These are phyloP conservation scores for Ciconia boyciana DNA, from an alignment of 2,113 vertebrate genomes.

Conservation along the genomic window DNA sequence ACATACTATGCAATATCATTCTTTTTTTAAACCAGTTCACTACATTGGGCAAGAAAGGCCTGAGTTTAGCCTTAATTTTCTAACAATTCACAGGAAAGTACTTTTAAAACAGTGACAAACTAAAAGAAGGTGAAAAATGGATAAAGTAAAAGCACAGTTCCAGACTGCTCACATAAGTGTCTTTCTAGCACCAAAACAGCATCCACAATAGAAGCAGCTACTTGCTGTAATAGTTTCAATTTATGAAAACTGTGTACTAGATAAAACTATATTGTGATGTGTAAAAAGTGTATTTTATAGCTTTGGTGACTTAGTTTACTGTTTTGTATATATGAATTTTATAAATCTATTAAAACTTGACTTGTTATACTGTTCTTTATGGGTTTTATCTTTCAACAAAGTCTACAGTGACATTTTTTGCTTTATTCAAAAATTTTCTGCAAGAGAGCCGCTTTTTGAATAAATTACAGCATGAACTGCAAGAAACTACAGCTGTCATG, in stretches of 20 bases:
- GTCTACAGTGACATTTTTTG: neutral
- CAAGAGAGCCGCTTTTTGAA: neutral
- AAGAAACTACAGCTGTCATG: neutral
- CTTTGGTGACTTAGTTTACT: constrained; percentile 59
- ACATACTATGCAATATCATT: constrained; percentile 35
- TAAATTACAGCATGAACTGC: neutral
- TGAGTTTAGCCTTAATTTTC: constrained; percentile 42
- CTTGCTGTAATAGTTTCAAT: constrained; percentile 56
- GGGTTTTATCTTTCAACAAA: neutral
- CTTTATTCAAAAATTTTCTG: neutral
- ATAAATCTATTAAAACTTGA: constrained; percentile 72
- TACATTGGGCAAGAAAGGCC: constrained; percentile 19
- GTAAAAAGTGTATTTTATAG: constrained; percentile 68
- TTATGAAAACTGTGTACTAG: constrained; percentile 55
- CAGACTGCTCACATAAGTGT: constrained; percentile 40
- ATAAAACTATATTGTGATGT: constrained; percentile 50
- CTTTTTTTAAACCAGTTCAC: constrained; percentile 10
- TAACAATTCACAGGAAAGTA: constrained; percentile 23
- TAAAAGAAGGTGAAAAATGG: constrained; percentile 18
- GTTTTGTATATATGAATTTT: constrained; percentile 74
- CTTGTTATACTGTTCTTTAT: constrained; percentile 47
- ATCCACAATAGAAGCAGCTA: constrained; percentile 46
- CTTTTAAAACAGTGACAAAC: constrained; percentile 14
- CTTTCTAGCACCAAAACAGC: constrained; percentile 49
- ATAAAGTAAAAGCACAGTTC: constrained; percentile 29